phyloP scores from a whole-genome alignment of 2,113 vertebrate species.

The Isurus oxyrinchus region DNA sequence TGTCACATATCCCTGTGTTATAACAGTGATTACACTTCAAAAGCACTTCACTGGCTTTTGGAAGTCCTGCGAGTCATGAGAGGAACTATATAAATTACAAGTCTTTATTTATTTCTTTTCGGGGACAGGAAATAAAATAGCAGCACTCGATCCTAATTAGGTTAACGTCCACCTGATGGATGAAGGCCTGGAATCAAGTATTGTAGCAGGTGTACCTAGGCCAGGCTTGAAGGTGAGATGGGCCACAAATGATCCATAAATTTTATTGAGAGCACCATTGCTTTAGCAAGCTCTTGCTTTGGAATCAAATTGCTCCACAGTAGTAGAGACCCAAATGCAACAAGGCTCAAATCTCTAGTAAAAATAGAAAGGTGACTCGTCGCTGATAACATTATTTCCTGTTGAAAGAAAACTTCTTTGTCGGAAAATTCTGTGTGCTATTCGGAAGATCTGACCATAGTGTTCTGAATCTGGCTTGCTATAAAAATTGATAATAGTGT shows the following conservation, averaged over 20 bases:
- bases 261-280: neutral
- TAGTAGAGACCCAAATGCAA: neutral
- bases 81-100: neutral
- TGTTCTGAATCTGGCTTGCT: neutral
- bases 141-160: neutral
- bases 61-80: neutral
- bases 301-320: neutral
- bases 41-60: neutral
- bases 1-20: too few species aligned
- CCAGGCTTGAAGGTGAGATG: neutral
- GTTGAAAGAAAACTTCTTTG: neutral
- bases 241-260: neutral
- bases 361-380: neutral
- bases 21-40: neutral
- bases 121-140: constrained; percentile 27
- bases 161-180: neutral
- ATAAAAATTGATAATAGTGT: neutral
- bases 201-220: neutral
- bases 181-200: neutral
- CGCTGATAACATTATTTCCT: constrained; percentile 13
- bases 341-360: neutral
- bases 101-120: constrained; percentile 15
- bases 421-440: neutral
- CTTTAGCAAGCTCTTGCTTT: neutral
- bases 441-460: neutral